phyloP scores from a whole-genome alignment of 2,888 invertebrate species.

The Octonoba sinensis region DNA sequence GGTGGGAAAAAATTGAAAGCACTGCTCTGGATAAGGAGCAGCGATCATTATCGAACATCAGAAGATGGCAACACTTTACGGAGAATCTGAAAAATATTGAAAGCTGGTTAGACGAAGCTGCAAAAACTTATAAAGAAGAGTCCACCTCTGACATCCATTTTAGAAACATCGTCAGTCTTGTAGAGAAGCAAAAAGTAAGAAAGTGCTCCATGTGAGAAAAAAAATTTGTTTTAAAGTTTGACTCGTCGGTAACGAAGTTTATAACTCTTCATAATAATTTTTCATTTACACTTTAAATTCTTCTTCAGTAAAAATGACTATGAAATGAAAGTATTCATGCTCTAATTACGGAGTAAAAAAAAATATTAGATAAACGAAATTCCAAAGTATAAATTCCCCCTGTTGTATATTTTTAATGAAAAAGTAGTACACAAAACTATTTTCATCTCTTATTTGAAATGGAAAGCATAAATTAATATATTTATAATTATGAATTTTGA shows the following conservation, averaged over 20 bases:
- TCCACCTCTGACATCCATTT: constrained; percentile 68
- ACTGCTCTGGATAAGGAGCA: constrained; percentile 73
- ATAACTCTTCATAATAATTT: neutral
- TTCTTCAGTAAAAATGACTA: no score
- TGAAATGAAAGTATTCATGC: neutral
- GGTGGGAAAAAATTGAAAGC: constrained; percentile 70
- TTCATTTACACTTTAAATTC: neutral
- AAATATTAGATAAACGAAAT: no score
- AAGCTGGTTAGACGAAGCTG: constrained; percentile 68
- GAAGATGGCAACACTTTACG: constrained; percentile 70
- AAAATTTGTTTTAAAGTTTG: no score
- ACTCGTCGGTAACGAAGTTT: no score
- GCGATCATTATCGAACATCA: constrained; percentile 79
- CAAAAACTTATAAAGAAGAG: constrained; percentile 23
- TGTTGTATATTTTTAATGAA: no score
- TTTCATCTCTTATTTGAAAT: no score
- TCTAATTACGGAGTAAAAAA: no score
- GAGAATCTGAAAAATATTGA: constrained; percentile 69
- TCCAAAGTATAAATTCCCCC: no score
- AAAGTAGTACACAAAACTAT: no score
- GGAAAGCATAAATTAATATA: no score
- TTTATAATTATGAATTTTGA: no score
- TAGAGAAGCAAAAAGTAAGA: constrained; percentile 80
- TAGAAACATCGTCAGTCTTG: constrained; percentile 72
- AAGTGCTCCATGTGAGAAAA: neutral